These are phyloP conservation scores for Megatriorchis doriae DNA, from an alignment of 2,113 vertebrate genomes.

Conservation along the genomic window DNA sequence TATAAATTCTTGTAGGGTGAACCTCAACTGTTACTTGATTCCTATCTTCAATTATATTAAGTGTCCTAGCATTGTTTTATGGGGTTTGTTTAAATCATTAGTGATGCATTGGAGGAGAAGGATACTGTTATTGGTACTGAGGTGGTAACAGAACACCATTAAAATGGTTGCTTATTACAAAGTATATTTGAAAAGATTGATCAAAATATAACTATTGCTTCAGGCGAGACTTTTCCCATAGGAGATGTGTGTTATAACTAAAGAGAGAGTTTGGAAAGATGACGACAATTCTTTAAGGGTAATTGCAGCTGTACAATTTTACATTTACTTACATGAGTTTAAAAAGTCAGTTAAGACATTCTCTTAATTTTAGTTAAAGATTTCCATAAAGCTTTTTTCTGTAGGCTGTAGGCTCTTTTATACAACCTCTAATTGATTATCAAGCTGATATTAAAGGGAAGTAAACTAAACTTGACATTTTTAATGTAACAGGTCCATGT, in stretches of 20 bases:
- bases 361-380: neutral
- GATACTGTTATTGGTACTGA: neutral
- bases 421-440: neutral
- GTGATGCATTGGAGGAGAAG: slow-evolving; percentile 31
- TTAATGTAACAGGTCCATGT: neutral
- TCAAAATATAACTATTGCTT: neutral
- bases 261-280: neutral
- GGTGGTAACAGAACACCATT: slow-evolving; percentile 1
- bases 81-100: slow-evolving; percentile 51
- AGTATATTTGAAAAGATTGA: neutral
- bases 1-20: slow-evolving; percentile 45
- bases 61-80: slow-evolving; percentile 50
- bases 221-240: neutral
- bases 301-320: neutral
- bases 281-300: neutral
- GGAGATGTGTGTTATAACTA: neutral
- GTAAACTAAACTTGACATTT: neutral
- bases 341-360: neutral
- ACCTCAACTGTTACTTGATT: slow-evolving; percentile 50
- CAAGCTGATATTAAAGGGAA: neutral
- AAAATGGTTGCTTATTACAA: neutral
- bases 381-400: neutral
- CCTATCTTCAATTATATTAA: slow-evolving; percentile 62
- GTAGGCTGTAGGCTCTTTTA: neutral
- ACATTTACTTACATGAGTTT: neutral